phyloP scores from a whole-genome alignment of 2,888 invertebrate species.

The Therioaphis trifolii region DNA sequence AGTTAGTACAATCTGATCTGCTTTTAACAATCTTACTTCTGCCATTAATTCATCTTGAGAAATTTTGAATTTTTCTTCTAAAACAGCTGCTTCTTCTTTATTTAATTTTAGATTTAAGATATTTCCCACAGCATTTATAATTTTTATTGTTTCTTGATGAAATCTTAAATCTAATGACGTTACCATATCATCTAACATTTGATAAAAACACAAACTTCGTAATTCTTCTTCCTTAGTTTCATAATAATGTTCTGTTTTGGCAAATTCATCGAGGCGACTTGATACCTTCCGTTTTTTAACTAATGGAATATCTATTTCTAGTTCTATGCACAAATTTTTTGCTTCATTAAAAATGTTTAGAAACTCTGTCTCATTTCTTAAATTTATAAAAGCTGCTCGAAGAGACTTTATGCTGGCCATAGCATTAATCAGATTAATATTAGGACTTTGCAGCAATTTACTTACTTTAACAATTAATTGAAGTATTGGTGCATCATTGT shows the following conservation, averaged over 20 bases:
- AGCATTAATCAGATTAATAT: conserved; percentile 43
- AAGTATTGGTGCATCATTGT: conserved; percentile 38
- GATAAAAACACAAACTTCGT: conserved; percentile 33
- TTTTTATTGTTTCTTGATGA: conserved; percentile 35
- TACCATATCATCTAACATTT: conserved; percentile 47
- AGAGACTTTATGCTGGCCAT: conserved; percentile 37
- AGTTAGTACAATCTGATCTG: not conserved
- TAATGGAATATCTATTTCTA: conserved; percentile 41
- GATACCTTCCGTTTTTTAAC: conserved; percentile 38
- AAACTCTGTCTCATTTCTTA: too few relatives aligned
- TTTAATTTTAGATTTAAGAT: conserved; percentile 44
- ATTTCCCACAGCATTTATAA: conserved; percentile 47
- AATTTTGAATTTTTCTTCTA: conserved; percentile 14
- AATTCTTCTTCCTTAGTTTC: conserved; percentile 47
- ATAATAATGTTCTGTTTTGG: conserved; percentile 29
- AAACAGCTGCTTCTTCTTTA: conserved; percentile 18
- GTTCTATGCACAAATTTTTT: conserved; percentile 15
- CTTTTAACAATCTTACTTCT: conserved; percentile 36
- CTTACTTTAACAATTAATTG: conserved; percentile 47
- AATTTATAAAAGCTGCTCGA: conserved; percentile 15
- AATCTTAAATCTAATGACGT: conserved; percentile 34
- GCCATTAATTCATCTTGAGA: conserved; percentile 23
- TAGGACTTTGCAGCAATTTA: conserved; percentile 31
- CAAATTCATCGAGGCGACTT: conserved; percentile 33
- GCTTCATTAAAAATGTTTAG: too few relatives aligned